phyloP scores from a whole-genome alignment of 2,888 invertebrate species.

The Yponomeuta sedellus region DNA sequence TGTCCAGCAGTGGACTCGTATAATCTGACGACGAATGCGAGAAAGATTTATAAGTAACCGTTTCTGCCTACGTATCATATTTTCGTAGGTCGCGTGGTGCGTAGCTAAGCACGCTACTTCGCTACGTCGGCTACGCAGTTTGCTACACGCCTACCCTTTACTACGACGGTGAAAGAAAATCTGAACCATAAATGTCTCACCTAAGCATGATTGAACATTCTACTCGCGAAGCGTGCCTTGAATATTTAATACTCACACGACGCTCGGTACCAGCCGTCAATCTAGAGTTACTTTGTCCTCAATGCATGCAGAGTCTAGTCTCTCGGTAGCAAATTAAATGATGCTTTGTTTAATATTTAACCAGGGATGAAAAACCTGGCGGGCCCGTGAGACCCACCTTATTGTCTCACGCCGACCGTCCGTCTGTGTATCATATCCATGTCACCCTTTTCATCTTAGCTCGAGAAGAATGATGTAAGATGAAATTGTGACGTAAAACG shows the following conservation, averaged over 20 bases:
- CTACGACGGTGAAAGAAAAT: background rate
- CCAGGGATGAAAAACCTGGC: slow-evolving; percentile 20
- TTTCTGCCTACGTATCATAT: background rate
- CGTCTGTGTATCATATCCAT: slow-evolving; percentile 27
- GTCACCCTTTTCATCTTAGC: slow-evolving; percentile 49
- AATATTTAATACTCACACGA: background rate
- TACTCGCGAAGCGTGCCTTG: background rate
- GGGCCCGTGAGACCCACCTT: slow-evolving; percentile 35
- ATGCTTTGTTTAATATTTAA: background rate
- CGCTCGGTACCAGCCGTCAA: background rate
- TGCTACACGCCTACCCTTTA: background rate
- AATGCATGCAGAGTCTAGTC: background rate
- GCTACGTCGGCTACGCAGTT: background rate
- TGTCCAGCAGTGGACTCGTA: too few species aligned
- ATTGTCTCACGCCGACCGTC: slow-evolving; percentile 52
- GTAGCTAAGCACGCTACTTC: background rate
- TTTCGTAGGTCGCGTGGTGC: background rate
- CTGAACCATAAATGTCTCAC: background rate
- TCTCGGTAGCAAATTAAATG: background rate
- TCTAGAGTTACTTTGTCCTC: background rate
- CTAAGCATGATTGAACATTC: background rate
- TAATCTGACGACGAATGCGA: too few species aligned
- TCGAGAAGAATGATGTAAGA: slow-evolving; percentile 33
- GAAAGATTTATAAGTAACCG: background rate
- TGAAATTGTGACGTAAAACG: slow-evolving; percentile 16